Evolutionary conservation across 2,113 vertebrate genomes (phyloP).

Genomic region (Salvelinus alpinus): DNA sequence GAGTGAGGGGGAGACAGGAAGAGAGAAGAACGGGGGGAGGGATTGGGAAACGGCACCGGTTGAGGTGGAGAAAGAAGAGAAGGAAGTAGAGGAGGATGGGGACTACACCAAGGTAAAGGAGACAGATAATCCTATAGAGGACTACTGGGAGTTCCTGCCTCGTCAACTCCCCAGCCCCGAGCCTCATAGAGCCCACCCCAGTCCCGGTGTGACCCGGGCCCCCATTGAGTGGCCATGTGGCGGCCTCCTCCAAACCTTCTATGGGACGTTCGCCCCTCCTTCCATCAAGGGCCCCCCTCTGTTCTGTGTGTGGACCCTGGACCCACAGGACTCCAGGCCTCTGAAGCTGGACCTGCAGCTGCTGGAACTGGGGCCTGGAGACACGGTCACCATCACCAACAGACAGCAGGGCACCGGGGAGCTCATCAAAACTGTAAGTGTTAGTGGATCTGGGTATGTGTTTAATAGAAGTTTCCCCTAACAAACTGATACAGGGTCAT

Average conservation of each 20-base stretch:
- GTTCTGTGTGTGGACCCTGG: conserved; percentile 82
- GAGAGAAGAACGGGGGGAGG: conserved; percentile 13
- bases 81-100: neutral
- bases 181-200: neutral
- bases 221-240: conserved; percentile 73
- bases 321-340: conserved; percentile 81
- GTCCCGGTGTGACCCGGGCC: conserved; percentile 14
- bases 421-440: conserved; percentile 72
- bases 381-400: conserved; percentile 77
- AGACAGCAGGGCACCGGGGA: conserved; percentile 64
- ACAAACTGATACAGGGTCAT: too few species aligned
- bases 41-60: conserved; percentile 7
- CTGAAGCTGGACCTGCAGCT: conserved; percentile 81
- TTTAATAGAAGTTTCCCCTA: too few species aligned
- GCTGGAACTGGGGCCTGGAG: conserved; percentile 72
- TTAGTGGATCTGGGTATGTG: neutral
- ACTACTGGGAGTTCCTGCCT: too few species aligned
- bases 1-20: too few species aligned
- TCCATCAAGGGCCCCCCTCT: conserved; percentile 43
- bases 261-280: conserved; percentile 82
- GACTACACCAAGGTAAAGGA: neutral
- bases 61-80: neutral
- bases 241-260: conserved; percentile 80
- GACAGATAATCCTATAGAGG: too few species aligned
- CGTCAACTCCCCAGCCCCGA: neutral